Conservation (phyloP, 1,140 invertebrate species). For the Bombus superbus region DNA sequence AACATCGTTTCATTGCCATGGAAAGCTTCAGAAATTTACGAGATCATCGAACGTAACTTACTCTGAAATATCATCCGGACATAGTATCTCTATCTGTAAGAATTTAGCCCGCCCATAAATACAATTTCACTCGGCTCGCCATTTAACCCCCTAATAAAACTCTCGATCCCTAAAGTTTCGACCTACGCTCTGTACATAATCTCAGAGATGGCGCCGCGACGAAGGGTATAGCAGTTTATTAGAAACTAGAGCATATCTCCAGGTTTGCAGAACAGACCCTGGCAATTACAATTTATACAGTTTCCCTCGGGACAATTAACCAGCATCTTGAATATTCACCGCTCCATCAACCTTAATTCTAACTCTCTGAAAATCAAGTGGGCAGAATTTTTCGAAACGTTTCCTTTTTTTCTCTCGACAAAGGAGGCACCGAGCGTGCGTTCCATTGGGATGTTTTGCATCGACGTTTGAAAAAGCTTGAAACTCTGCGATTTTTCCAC, state of each 20-base stretch:
- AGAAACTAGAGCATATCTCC: not conserved
- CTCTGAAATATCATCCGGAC: not conserved
- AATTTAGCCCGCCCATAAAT: not conserved
- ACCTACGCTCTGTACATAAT: not conserved
- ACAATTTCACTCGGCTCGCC: not conserved
- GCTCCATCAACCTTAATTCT: not conserved
- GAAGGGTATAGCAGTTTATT: not conserved
- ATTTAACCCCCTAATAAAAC: not conserved
- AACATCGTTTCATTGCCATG: not conserved
- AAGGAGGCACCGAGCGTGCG: not conserved
- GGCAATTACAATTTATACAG: conserved; percentile 10
- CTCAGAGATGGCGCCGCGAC: not conserved
- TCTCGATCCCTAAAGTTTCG: not conserved
- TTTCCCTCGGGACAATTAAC: not conserved
- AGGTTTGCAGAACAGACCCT: not conserved
- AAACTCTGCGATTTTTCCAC: not conserved
- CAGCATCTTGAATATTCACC: not conserved
- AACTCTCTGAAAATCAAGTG: not conserved
- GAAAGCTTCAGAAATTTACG: too few species aligned
- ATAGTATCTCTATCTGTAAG: not conserved
- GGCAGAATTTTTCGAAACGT: not conserved
- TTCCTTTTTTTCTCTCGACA: too few species aligned
- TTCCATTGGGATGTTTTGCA: not conserved
- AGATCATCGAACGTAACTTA: too few species aligned
- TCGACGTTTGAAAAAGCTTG: not conserved